These are phyloP conservation scores for Hemicrepidius hirtus DNA, from an alignment of 2,888 invertebrate genomes.

Conservation along the genomic window DNA sequence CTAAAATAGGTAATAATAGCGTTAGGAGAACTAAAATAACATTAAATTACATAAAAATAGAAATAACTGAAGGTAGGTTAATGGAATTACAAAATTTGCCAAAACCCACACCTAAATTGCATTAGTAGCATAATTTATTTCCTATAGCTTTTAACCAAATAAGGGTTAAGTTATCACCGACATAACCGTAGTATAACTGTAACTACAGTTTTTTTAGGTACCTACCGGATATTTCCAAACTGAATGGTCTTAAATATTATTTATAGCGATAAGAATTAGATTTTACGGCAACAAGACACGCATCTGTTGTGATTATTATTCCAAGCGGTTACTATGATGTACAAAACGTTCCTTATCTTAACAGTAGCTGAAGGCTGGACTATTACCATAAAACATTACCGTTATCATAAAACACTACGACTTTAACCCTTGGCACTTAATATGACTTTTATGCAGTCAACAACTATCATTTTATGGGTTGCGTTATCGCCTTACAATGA, in stretches of 20 bases:
- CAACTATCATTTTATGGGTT: too few species aligned
- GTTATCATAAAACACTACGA: constrained; percentile 7
- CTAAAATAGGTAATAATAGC: constrained; percentile 41
- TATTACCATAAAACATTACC: constrained; percentile 12
- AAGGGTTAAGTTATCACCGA: constrained; percentile 16
- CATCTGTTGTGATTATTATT: too few species aligned
- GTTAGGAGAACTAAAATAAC: constrained; percentile 31
- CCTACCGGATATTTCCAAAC: neutral
- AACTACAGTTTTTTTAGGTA: neutral
- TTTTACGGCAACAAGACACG: too few species aligned
- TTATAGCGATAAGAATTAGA: too few species aligned
- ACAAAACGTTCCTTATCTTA: constrained; percentile 2
- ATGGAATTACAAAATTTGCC: constrained; percentile 30
- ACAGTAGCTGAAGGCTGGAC: neutral
- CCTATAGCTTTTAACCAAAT: constrained; percentile 27
- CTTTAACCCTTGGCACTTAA: constrained; percentile 16
- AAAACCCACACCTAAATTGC: constrained; percentile 34
- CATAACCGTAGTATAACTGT: constrained; percentile 12
- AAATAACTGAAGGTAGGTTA: constrained; percentile 24
- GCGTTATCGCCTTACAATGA: too few species aligned
- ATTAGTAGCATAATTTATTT: constrained; percentile 22
- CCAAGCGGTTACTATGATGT: too few species aligned
- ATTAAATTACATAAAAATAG: constrained; percentile 34
- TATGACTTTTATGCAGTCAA: constrained; percentile 12
- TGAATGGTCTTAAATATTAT: neutral